A percentile compares a stretch with the other conserved stretches of the same genome.
Conservation (phyloP, 1,140 invertebrate species). For the Sitophilus oryzae region DNA sequence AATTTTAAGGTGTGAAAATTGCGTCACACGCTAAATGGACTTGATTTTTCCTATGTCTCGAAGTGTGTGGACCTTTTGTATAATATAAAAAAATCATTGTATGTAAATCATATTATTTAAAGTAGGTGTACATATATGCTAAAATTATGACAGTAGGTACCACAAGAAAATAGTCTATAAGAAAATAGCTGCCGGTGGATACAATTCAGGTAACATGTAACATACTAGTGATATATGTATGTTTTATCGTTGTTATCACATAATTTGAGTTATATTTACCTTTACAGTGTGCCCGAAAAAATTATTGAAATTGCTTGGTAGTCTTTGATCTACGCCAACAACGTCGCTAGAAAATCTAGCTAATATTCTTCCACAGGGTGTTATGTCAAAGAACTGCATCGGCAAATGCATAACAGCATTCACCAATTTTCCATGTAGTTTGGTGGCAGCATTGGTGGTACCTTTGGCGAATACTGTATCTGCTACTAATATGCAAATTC, state of each 20-base stretch:
- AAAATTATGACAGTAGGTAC: no score
- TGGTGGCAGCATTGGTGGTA: conserved; percentile 51
- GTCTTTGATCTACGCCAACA: conserved; percentile 19
- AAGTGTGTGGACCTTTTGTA: no score
- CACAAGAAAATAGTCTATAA: no score
- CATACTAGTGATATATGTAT: no score
- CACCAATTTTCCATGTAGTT: conserved; percentile 57
- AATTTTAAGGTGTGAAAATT: no score
- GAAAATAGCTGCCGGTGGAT: no score
- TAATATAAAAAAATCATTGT: no score
- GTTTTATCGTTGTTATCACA: not conserved
- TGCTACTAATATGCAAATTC: conserved; percentile 15
- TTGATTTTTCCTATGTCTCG: no score
- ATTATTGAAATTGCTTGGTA: conserved; percentile 13
- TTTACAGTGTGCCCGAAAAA: conserved; percentile 4
- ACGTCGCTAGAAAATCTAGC: conserved; percentile 52
- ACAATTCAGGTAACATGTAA: no score
- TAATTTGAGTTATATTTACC: conserved; percentile 1
- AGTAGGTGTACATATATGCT: no score
- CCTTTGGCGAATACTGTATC: conserved; percentile 38
- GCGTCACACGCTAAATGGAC: no score
- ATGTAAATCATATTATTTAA: no score
- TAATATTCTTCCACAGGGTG: conserved; percentile 63
- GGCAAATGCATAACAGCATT: conserved; percentile 54
- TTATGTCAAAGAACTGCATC: conserved; percentile 67